Evolutionary conservation across 1,140 invertebrate species (phyloP), one percentile per base, ranked within the genome.

Genomic region (Galendromus occidentalis): DNA sequence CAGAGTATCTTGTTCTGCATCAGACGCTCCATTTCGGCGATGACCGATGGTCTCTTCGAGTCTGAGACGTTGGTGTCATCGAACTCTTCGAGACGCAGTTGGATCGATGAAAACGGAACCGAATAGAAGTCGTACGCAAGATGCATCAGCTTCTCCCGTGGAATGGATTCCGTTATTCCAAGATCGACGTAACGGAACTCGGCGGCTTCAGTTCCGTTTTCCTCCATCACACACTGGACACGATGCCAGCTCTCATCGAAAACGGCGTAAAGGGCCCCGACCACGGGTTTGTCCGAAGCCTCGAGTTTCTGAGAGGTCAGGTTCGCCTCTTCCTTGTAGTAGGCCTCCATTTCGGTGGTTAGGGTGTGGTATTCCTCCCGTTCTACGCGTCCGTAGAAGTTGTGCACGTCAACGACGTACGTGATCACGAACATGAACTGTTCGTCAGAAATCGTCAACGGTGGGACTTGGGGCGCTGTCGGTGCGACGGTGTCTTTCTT

Each of bases 361-460:
- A 59, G 51, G 25, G 51, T 59, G 22, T 59, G 51, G 22, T 59
- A 59, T 22, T 59, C 51, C 20, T 59, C 51, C 14, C 51, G 51
- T 25, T 59, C 51, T 25, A 59, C 51, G 51, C 51, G 51, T 33
- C 51, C 51, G 51, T 59, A 59, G 33, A 59, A 59, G 51, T 59
- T 59, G 51, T 59, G 14, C 22, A 59, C 51, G 22, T 59, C 51
- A 4, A 59, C 51, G 14, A 59, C 22, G 51, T 14, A 33, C 51
- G 33, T 59, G 14, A 33, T 59, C 17, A 59, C 51, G 51, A 59
- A 59, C 51, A 59, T 59, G 51, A 59, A 59, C 20, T 59, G 51
- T 59, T 59, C 51, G n/a, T 59, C 51, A 2, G 51, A 29, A 17
- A 59, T 59, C 51, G 51, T 29, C 51, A 59, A 25, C 22, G 51